Evolutionary conservation across 2,888 invertebrate species (phyloP).

Genomic region (Dysmachus trigonus): DNA sequence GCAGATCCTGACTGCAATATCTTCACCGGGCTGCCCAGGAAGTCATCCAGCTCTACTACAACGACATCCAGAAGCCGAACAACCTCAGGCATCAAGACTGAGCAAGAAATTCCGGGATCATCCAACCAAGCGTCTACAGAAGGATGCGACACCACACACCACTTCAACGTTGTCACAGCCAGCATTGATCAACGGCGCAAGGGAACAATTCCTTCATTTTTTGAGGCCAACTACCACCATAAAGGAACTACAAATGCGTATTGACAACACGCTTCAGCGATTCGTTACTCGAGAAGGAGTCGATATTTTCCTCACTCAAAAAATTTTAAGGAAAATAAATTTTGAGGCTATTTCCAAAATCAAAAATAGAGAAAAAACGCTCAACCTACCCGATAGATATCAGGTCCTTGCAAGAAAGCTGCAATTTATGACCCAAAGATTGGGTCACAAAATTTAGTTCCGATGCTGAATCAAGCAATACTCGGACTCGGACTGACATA

Average conservation of each 20-base stretch:
- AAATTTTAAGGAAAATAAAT: background rate
- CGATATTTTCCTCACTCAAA: background rate
- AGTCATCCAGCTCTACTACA: too few species aligned
- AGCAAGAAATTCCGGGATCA: too few species aligned
- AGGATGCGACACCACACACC: too few species aligned
- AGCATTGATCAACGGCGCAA: too few species aligned
- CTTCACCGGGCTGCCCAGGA: too few species aligned
- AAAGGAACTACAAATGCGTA: background rate
- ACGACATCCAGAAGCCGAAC: too few species aligned
- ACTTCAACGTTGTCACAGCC: too few species aligned
- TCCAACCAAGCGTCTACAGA: too few species aligned
- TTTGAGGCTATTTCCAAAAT: background rate
- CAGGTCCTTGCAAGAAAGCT: background rate
- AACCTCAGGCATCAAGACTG: too few species aligned
- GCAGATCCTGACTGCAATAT: too few species aligned
- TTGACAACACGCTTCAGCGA: too few species aligned
- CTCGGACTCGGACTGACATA: background rate
- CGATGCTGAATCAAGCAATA: background rate
- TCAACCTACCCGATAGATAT: background rate
- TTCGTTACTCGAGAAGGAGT: background rate
- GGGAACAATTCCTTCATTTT: too few species aligned
- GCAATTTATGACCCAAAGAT: background rate
- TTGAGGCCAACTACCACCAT: background rate
- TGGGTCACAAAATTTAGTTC: background rate
- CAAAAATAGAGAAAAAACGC: background rate